These are phyloP conservation scores for Bombycilla garrulus DNA, from an alignment of 2,113 vertebrate genomes.

Conservation along the genomic window DNA sequence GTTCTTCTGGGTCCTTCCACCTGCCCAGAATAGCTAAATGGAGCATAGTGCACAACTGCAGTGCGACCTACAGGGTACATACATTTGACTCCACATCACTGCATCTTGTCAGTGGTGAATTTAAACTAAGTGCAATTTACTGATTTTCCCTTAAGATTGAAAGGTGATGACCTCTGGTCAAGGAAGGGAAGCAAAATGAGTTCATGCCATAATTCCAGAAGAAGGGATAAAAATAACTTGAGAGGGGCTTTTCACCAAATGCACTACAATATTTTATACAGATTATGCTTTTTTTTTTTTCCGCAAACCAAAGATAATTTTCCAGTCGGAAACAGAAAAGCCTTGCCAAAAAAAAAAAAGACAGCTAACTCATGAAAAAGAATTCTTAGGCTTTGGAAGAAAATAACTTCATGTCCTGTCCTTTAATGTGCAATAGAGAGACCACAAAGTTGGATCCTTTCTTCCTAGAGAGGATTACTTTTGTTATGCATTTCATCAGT, in stretches of 20 bases:
- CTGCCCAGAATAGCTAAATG: not conserved
- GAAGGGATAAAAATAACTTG: not conserved
- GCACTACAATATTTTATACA: not conserved
- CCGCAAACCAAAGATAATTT: not conserved
- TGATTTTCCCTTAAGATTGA: not conserved
- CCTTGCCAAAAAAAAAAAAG: not conserved
- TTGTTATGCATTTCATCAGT: not conserved
- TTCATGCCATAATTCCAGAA: not conserved
- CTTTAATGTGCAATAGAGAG: not conserved
- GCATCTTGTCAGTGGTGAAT: not conserved
- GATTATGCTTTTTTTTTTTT: not conserved
- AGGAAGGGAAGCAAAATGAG: not conserved
- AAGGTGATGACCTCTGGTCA: constrained; percentile 15
- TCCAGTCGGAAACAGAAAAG: not conserved
- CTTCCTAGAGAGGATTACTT: not conserved
- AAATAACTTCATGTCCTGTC: not conserved
- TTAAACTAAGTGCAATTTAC: not conserved
- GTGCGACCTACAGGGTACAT: not conserved
- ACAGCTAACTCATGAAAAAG: not conserved
- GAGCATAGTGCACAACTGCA: not conserved
- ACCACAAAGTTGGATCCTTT: not conserved
- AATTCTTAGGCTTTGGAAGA: not conserved
- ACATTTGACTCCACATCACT: not conserved
- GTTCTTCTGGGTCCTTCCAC: not conserved
- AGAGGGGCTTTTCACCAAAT: not conserved